These are phyloP conservation scores for Cariama cristata DNA, from an alignment of 2,113 vertebrate genomes.

Conservation along the genomic window DNA sequence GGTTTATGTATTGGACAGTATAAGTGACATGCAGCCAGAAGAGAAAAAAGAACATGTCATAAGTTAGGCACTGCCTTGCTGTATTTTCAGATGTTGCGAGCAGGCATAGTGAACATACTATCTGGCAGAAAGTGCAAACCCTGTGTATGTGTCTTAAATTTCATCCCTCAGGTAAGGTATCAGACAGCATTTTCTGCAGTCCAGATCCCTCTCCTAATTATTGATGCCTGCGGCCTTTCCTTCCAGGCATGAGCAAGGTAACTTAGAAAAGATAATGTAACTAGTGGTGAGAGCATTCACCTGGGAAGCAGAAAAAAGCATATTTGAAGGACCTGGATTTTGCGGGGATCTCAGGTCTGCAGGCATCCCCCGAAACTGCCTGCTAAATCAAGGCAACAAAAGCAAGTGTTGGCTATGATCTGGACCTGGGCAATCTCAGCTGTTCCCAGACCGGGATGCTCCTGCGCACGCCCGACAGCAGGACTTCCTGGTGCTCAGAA, in stretches of 20 bases:
- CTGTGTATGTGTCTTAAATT: not conserved
- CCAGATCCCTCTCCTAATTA: not conserved
- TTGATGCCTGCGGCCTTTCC: not conserved
- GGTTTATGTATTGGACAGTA: not conserved
- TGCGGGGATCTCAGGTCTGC: not conserved
- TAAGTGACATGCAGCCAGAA: not conserved
- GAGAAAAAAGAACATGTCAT: not conserved
- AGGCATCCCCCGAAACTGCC: not conserved
- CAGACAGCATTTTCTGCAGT: not conserved
- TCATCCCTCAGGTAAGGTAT: not conserved
- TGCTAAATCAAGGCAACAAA: not conserved
- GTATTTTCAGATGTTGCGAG: not conserved
- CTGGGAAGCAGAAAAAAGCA: not conserved
- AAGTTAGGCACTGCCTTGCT: not conserved
- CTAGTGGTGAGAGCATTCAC: not conserved
- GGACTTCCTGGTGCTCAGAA: not conserved
- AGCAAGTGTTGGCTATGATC: not conserved
- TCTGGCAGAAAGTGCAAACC: not conserved
- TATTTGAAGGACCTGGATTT: not conserved
- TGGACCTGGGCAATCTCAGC: not conserved
- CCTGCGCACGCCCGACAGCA: not conserved
- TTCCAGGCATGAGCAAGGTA: not conserved
- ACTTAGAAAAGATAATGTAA: not conserved
- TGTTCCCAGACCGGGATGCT: not conserved
- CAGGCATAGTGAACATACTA: not conserved